These are phyloP conservation scores for Penaeus indicus DNA, from an alignment of 1,140 invertebrate genomes.

Conservation along the genomic window DNA sequence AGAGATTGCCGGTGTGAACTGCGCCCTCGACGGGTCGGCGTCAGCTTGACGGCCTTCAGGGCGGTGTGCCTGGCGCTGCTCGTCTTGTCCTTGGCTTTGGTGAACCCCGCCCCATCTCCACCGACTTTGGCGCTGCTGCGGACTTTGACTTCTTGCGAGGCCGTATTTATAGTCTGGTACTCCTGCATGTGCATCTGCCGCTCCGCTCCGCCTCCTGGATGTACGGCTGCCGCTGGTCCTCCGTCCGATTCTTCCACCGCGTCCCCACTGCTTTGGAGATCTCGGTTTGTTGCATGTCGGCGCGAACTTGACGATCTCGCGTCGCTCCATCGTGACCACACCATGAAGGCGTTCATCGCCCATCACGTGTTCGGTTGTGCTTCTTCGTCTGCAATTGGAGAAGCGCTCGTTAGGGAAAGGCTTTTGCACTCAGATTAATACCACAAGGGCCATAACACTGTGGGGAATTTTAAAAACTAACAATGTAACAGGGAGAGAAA, in stretches of 20 bases:
- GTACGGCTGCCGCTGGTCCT: slow-evolving; percentile 90
- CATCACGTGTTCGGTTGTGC: slow-evolving; percentile 94
- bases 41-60: slow-evolving; percentile 62
- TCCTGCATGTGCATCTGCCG: slow-evolving; percentile 93
- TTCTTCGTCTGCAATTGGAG: slow-evolving; percentile 86
- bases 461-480: background rate
- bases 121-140: slow-evolving; percentile 64
- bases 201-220: slow-evolving; percentile 91
- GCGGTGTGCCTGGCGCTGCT: slow-evolving; percentile 66
- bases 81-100: slow-evolving; percentile 73
- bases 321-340: slow-evolving; percentile 94
- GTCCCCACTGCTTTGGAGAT: slow-evolving; percentile 92
- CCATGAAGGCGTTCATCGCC: slow-evolving; percentile 99
- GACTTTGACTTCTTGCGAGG: slow-evolving; percentile 87
- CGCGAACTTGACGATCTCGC: slow-evolving; percentile 92
- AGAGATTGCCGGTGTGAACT: slow-evolving; percentile 62
- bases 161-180: slow-evolving; percentile 99
- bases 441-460: background rate
- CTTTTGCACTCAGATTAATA: background rate
- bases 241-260: slow-evolving; percentile 90
- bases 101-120: slow-evolving; percentile 71
- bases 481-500: too few species aligned
- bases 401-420: slow-evolving; percentile 17
- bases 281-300: slow-evolving; percentile 97
- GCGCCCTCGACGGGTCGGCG: slow-evolving; percentile 64